Evolutionary conservation across 2,888 invertebrate species (phyloP), one percentile per base, ranked within the genome.

Genomic region (Plebejus melissa): DNA sequence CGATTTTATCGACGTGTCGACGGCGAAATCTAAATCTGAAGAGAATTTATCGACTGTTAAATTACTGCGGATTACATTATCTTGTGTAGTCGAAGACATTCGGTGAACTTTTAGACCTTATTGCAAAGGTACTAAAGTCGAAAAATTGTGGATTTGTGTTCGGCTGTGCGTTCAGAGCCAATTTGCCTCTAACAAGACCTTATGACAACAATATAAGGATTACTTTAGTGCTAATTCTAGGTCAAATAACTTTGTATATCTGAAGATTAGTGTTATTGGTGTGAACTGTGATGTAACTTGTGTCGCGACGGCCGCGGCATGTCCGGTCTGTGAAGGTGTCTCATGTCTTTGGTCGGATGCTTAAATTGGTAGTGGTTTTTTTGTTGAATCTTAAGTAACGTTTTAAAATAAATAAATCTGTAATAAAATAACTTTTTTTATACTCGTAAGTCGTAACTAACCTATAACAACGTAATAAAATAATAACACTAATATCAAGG

Each of bases 21-120:
- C 72, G 72, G 22, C 54, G 28, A 50, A 71, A 46, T 41, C 71
- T 22, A 71, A 46, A 72, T 72, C 72, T 72, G 72, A 72, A 54
- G 46, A 72, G 54, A 72, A 54, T 50, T 72, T 72, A 50, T 72
- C 32, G 22, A 32, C 28, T 50, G 32, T 50, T 72, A 72, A 65
- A 72, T 72, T 72, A 32, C 54, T 72, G 46, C 50, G 32, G 54
- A 16, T 72, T 65, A 65, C 11, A 65, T 54, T 54, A 54, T 60
- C 22, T 60, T 9, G 11, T 60, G 28, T 60, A 57, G 57, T 41
- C 2, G 16, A 54, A 54, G 54, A 16, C 4, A 54, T 46, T 46
- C 54, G 16, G 54, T 54, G 4, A 46, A 9, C 46, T 11, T 11
- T 46, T 46, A 0, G 54, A 54, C 54, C 4, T 16, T 54, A 54